phyloP scores from a whole-genome alignment of 2,888 invertebrate species.

The Epinotia ramella region DNA sequence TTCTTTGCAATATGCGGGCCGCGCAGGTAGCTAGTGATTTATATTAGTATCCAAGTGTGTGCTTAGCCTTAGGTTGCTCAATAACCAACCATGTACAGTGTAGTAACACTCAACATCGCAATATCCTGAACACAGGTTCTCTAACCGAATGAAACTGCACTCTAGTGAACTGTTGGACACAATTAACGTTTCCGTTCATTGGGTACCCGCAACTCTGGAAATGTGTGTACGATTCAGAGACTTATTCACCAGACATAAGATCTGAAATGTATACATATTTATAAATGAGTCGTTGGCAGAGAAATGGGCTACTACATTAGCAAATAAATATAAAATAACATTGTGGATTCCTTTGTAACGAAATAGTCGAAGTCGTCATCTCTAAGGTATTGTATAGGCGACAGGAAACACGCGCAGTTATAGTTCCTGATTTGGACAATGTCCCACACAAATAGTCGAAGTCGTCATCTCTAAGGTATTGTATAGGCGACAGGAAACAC shows the following conservation, averaged over 20 bases:
- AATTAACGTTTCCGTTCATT: constrained; percentile 41
- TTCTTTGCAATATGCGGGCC: too few species aligned
- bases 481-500: too few species aligned
- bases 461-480: neutral
- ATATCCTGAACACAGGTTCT: constrained; percentile 33
- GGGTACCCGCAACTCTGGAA: neutral
- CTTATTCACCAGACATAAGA: neutral
- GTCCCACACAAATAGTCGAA: neutral
- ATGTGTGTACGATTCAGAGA: neutral
- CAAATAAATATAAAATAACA: constrained; percentile 12
- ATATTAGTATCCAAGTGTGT: too few species aligned
- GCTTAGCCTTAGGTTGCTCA: too few species aligned
- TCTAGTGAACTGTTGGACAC: constrained; percentile 32
- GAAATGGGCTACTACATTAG: constrained; percentile 5
- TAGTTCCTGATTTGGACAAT: too few species aligned
- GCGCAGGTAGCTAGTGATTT: too few species aligned
- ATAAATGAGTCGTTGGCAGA: neutral
- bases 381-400: neutral
- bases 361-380: neutral
- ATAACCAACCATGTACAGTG: neutral
- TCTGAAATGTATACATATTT: neutral
- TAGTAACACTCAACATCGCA: neutral
- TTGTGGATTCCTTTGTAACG: neutral
- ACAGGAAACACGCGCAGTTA: too few species aligned
- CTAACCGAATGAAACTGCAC: constrained; percentile 37